phyloP scores from a whole-genome alignment of 2,113 vertebrate genomes.

The Pluvialis apricaria region DNA sequence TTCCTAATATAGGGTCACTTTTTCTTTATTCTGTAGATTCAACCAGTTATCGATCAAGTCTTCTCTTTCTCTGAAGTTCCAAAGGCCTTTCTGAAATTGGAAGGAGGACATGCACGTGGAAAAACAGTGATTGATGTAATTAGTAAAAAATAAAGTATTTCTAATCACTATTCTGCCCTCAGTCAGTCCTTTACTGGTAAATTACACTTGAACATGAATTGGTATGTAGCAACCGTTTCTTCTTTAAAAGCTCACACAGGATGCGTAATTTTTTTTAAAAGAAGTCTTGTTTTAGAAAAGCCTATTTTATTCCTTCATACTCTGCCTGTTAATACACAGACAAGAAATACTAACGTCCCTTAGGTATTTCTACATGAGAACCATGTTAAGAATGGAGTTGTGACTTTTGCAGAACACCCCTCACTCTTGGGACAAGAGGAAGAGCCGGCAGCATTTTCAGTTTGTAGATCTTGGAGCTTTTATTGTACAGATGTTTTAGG shows the following conservation, averaged over 20 bases:
- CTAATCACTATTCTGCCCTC: neutral
- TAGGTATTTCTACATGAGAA: neutral
- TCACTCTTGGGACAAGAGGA: neutral
- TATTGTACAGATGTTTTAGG: neutral
- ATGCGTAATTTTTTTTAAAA: neutral
- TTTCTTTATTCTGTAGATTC: conserved; percentile 79
- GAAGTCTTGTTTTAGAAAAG: neutral
- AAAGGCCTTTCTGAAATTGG: conserved; percentile 88
- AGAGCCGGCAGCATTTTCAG: neutral
- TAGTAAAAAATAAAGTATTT: conserved; percentile 51
- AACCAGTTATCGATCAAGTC: conserved; percentile 85
- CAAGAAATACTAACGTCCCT: neutral
- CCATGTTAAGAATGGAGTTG: neutral
- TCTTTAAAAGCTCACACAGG: neutral
- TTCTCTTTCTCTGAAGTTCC: conserved; percentile 89
- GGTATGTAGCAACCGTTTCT: neutral
- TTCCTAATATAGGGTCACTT: neutral
- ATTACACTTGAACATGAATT: neutral
- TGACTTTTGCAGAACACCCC: neutral
- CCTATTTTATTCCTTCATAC: neutral
- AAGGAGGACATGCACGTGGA: conserved; percentile 90
- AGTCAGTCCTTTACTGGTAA: neutral
- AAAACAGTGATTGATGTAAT: conserved; percentile 87
- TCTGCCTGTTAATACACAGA: neutral
- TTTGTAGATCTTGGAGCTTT: neutral